A percentile compares a stretch with the other conserved stretches of the same genome.
phyloP scores from a whole-genome alignment of 2,888 invertebrate genomes.

The Agelastica alni region DNA sequence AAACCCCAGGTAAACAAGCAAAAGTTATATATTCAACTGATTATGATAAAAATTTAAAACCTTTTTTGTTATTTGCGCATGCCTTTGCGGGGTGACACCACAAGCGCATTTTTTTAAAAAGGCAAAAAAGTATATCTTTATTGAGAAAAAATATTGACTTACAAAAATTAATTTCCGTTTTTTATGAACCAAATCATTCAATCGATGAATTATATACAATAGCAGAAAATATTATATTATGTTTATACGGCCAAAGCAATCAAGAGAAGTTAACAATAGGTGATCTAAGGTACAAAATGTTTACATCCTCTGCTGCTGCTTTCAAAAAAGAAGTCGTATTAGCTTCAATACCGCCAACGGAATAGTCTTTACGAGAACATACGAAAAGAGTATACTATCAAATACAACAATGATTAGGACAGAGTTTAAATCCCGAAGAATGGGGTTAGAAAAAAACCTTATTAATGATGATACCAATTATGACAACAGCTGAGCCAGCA shows the following conservation, averaged over 20 bases:
- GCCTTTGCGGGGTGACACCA: neutral
- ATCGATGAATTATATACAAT: neutral
- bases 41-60: neutral
- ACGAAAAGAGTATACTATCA: neutral
- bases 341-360: neutral
- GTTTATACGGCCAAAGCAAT: neutral
- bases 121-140: neutral
- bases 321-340: neutral
- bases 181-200: neutral
- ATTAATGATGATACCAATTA: neutral
- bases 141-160: neutral
- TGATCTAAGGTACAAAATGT: neutral
- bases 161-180: neutral
- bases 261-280: neutral
- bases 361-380: neutral
- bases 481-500: neutral
- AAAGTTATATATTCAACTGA: neutral
- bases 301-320: neutral
- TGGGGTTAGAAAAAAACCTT: neutral
- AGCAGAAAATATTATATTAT: neutral
- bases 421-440: neutral
- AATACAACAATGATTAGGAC: neutral
- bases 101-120: neutral
- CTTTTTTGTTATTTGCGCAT: neutral
- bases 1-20: neutral